phyloP scores from a whole-genome alignment of 2,888 invertebrate genomes.

The Pristionchus fissidentatus region DNA sequence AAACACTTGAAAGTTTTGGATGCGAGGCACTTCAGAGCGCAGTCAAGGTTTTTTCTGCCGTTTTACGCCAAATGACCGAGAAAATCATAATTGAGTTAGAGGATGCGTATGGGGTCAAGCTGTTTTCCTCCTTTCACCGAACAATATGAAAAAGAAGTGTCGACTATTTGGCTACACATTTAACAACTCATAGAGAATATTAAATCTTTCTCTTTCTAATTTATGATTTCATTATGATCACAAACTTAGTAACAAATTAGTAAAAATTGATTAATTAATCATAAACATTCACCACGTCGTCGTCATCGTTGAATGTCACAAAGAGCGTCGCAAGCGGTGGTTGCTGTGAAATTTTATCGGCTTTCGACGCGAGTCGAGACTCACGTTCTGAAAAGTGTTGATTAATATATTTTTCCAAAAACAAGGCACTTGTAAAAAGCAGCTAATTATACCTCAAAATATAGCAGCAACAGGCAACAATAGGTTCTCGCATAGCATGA shows the following conservation, averaged over 20 bases:
- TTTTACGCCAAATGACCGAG: constrained; percentile 11
- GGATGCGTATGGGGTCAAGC: not conserved
- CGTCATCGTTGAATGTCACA: constrained; percentile 57
- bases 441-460: no score
- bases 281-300: constrained; percentile 55
- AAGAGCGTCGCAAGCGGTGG: constrained; percentile 58
- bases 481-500: not conserved
- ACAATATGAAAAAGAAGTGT: no score
- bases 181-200: no score
- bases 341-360: constrained; percentile 28
- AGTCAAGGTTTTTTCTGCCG: constrained; percentile 35
- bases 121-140: no score
- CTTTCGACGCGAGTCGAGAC: constrained; percentile 7
- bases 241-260: no score
- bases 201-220: no score
- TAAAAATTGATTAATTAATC: no score
- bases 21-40: constrained; percentile 21
- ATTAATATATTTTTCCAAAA: no score
- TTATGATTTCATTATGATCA: no score
- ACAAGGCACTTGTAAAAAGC: no score
- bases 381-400: constrained; percentile 19
- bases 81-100: not conserved
- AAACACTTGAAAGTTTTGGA: constrained; percentile 43
- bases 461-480: not conserved
- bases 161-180: no score